phyloP scores from a whole-genome alignment of 2,888 invertebrate genomes.

The Drosophila longiperda region DNA sequence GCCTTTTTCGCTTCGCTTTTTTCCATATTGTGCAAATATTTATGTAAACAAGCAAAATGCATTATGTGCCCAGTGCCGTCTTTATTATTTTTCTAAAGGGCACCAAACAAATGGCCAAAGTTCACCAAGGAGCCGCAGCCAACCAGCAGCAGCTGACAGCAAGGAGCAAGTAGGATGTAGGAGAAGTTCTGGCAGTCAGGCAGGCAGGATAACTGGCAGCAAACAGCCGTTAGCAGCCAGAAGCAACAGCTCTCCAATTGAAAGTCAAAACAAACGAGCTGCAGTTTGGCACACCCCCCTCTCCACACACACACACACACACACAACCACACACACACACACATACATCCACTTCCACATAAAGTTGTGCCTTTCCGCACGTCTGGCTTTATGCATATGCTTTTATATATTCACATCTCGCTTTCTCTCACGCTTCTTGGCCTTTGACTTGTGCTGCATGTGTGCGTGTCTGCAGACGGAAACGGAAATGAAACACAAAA shows the following conservation, averaged over 20 bases:
- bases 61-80: constrained; percentile 63
- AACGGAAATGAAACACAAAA: constrained; percentile 80
- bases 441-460: constrained; percentile 46
- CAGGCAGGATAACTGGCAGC: constrained; percentile 12
- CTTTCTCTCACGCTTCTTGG: constrained; percentile 25
- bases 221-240: constrained; percentile 39
- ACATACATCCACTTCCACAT: constrained; percentile 6
- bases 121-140: constrained; percentile 34
- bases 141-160: constrained; percentile 8
- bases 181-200: constrained; percentile 17
- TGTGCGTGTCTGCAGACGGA: constrained; percentile 59
- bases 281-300: constrained; percentile 44
- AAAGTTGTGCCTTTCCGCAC: constrained; percentile 75
- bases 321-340: neutral
- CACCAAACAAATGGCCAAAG: constrained; percentile 55
- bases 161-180: constrained; percentile 19
- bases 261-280: constrained; percentile 74
- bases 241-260: constrained; percentile 72
- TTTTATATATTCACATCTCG: constrained; percentile 42
- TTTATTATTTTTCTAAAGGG: constrained; percentile 63
- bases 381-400: constrained; percentile 75
- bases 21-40: constrained; percentile 56
- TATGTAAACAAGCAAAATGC: constrained; percentile 65
- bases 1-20: neutral
- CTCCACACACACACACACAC: constrained; percentile 1